A percentile compares a stretch with the other conserved stretches of the same genome.
phyloP scores from a whole-genome alignment of 2,797 vertebrate species.

The Poeciliopsis gracilis region DNA sequence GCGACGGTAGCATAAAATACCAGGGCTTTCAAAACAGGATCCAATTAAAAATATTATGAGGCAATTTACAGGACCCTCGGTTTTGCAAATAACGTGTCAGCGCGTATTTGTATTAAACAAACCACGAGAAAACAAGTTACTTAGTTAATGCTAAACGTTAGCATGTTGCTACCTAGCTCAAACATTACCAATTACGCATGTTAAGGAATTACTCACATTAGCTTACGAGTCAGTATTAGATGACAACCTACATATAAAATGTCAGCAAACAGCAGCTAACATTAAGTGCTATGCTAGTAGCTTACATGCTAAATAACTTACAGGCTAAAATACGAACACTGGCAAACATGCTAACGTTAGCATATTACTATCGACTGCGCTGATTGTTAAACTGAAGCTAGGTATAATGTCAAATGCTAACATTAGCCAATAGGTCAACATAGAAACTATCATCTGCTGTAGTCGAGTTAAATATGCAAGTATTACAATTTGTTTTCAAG shows the following conservation, averaged over 20 bases:
- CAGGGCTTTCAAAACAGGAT: neutral
- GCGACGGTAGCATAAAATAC: neutral
- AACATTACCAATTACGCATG: neutral
- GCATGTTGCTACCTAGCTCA: neutral
- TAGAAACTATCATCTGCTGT: neutral
- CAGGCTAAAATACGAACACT: neutral
- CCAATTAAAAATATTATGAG: neutral
- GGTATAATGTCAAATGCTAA: neutral
- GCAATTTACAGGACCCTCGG: neutral
- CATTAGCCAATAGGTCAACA: neutral
- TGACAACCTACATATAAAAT: neutral
- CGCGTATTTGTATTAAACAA: neutral
- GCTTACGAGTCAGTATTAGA: neutral
- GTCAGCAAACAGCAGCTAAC: neutral
- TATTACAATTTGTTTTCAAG: neutral
- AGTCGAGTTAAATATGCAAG: neutral
- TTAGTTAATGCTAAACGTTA: neutral
- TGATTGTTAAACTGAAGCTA: neutral
- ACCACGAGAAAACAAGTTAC: neutral
- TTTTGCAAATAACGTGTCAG: neutral
- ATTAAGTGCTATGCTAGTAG: neutral
- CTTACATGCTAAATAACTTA: neutral
- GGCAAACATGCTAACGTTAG: neutral
- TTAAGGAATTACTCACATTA: neutral
- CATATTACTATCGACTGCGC: neutral